These are phyloP conservation scores for Saxidomus purpurata DNA, from an alignment of 1,140 invertebrate genomes.

Conservation along the genomic window DNA sequence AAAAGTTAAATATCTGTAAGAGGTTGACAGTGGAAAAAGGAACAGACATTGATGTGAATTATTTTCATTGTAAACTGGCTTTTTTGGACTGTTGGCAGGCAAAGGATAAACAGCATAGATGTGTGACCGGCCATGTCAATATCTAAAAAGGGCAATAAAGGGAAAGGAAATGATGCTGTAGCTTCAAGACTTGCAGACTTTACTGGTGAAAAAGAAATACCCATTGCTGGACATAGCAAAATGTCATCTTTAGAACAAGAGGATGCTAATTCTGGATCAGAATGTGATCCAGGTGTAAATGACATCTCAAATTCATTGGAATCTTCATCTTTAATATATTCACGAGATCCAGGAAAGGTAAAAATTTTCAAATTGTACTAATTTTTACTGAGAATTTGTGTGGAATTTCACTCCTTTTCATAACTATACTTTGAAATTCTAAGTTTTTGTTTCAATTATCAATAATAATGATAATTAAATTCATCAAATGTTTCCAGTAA, in stretches of 20 bases:
- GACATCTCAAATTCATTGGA: conserved; percentile 58
- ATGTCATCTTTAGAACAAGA: conserved; percentile 66
- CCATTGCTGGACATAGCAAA: conserved; percentile 61
- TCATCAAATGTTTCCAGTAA: no score
- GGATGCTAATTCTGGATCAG: conserved; percentile 61
- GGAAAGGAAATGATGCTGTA: conserved; percentile 68
- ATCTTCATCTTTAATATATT: not conserved
- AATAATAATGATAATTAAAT: no score
- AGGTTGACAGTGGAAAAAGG: not conserved
- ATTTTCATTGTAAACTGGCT: not conserved
- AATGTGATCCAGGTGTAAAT: conserved; percentile 53
- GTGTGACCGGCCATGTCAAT: conserved; percentile 63
- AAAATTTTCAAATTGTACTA: no score
- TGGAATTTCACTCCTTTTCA: no score
- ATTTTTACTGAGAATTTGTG: no score
- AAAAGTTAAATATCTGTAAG: not conserved
- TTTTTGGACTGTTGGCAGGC: not conserved
- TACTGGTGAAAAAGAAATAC: conserved; percentile 62
- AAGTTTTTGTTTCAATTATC: no score
- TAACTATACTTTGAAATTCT: no score
- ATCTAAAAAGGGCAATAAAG: conserved; percentile 63
- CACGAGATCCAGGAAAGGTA: conserved; percentile 44
- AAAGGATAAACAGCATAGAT: conserved; percentile 28
- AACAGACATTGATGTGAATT: not conserved
- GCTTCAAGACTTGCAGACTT: conserved; percentile 67